These are phyloP conservation scores for Drosophila histrio DNA, from an alignment of 2,888 invertebrate species.

Conservation along the genomic window DNA sequence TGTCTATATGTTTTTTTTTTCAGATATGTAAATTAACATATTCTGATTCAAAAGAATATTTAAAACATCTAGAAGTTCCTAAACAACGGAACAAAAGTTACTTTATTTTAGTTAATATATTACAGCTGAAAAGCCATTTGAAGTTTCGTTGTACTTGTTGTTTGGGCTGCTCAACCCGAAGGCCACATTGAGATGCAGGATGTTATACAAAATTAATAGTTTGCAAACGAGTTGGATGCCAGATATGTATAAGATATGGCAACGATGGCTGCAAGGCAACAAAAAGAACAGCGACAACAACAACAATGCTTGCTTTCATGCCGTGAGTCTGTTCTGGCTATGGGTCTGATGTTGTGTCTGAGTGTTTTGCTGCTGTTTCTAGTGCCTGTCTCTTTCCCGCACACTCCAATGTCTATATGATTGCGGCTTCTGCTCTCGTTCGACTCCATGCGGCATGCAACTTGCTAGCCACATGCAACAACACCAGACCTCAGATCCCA, in stretches of 20 bases:
- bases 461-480: slow-evolving; percentile 49
- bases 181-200: slow-evolving; percentile 77
- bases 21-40: too few species aligned
- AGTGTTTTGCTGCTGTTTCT: slow-evolving; percentile 37
- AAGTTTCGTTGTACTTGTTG: slow-evolving; percentile 32
- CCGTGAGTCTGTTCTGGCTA: slow-evolving; percentile 28
- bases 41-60: too few species aligned
- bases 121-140: slow-evolving; percentile 34
- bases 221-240: slow-evolving; percentile 79
- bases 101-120: slow-evolving; percentile 20
- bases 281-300: slow-evolving; percentile 18
- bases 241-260: slow-evolving; percentile 72
- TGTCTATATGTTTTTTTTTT: too few species aligned
- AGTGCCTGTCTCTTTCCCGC: slow-evolving; percentile 12
- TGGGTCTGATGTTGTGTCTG: slow-evolving; percentile 8
- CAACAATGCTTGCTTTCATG: slow-evolving; percentile 14
- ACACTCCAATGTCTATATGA: slow-evolving; percentile 13
- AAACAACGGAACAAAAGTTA: too few species aligned
- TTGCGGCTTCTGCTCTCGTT: slow-evolving; percentile 30
- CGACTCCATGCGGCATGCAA: slow-evolving; percentile 21
- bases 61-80: too few species aligned
- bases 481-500: slow-evolving; percentile 31
- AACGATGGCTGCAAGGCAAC: slow-evolving; percentile 58
- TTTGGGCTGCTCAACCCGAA: slow-evolving; percentile 62
- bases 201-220: slow-evolving; percentile 79